A percentile compares a stretch with the other conserved stretches of the same genome.
Conservation (phyloP, 2,113 vertebrate species). For the Haplochromis vanheusdeni region DNA sequence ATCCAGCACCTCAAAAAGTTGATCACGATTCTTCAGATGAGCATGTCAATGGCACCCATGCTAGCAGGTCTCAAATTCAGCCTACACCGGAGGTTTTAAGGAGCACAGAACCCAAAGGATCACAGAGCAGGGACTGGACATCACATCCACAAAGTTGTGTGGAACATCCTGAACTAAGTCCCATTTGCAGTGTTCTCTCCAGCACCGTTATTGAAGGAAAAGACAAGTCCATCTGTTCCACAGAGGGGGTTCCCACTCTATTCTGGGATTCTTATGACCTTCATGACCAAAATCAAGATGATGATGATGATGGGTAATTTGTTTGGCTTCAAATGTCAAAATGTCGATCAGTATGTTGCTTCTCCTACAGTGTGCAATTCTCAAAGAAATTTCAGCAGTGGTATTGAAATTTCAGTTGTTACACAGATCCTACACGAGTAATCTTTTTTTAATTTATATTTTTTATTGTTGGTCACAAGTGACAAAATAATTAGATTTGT, state of each 20-base stretch:
- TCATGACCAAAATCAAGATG: conserved; percentile 40
- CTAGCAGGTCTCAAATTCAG: neutral
- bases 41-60: rapidly evolving
- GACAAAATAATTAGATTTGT: neutral
- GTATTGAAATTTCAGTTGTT: neutral
- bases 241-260: conserved; percentile 36
- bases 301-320: conserved; percentile 33
- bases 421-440: rapidly evolving
- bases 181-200: conserved; percentile 47
- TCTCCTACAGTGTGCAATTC: neutral
- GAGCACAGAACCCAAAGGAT: neutral
- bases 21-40: neutral
- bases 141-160: neutral
- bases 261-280: conserved; percentile 71
- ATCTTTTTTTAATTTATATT: rapidly evolving
- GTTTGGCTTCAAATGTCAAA: neutral
- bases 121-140: neutral
- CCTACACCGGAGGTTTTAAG: neutral
- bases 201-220: conserved; percentile 56
- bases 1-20: neutral
- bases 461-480: neutral
- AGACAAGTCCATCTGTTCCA: neutral
- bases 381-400: neutral
- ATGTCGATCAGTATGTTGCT: neutral
- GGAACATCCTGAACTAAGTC: conserved; percentile 34